These are phyloP conservation scores for Dastarcus helophoroides DNA, from an alignment of 2,888 invertebrate species.

Conservation along the genomic window DNA sequence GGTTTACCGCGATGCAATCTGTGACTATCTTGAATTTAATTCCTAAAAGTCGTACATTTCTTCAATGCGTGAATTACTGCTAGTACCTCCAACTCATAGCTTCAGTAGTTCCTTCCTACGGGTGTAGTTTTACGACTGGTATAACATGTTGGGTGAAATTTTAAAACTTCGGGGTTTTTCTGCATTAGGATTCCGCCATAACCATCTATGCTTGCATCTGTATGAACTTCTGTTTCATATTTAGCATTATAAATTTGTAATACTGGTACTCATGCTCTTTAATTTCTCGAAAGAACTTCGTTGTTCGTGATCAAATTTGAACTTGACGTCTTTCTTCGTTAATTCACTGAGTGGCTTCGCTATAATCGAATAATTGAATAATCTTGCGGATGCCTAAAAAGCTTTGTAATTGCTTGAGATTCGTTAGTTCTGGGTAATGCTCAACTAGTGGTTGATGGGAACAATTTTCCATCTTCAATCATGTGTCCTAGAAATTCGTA, in stretches of 20 bases:
- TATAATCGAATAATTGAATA: no score
- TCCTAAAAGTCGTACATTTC: slow-evolving; percentile 24
- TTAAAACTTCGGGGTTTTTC: slow-evolving; percentile 13
- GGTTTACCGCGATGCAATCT: slow-evolving; percentile 26
- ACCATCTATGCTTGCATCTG: slow-evolving; percentile 21
- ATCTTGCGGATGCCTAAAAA: no score
- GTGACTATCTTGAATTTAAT: slow-evolving; percentile 23
- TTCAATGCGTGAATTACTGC: slow-evolving; percentile 25
- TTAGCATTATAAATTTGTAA: slow-evolving; percentile 13
- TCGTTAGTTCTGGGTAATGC: no score
- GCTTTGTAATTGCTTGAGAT: no score
- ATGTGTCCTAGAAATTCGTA: no score
- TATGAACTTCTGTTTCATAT: slow-evolving; percentile 18
- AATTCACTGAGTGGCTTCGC: no score
- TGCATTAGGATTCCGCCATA: slow-evolving; percentile 23
- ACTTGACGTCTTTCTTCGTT: no score
- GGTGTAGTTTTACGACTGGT: slow-evolving; percentile 24
- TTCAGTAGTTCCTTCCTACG: slow-evolving; percentile 22
- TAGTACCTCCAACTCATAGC: slow-evolving; percentile 29
- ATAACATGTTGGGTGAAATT: slow-evolving; percentile 24
- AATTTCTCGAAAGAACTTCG: no score
- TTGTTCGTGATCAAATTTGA: no score
- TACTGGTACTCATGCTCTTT: slow-evolving; percentile 12
- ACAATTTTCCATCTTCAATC: no score
- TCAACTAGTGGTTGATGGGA: no score